Percentiles rank a stretch among this genome's conserved stretches.
These are phyloP conservation scores for Sminthurides bifidus DNA, from an alignment of 1,140 invertebrate genomes.

Conservation along the genomic window DNA sequence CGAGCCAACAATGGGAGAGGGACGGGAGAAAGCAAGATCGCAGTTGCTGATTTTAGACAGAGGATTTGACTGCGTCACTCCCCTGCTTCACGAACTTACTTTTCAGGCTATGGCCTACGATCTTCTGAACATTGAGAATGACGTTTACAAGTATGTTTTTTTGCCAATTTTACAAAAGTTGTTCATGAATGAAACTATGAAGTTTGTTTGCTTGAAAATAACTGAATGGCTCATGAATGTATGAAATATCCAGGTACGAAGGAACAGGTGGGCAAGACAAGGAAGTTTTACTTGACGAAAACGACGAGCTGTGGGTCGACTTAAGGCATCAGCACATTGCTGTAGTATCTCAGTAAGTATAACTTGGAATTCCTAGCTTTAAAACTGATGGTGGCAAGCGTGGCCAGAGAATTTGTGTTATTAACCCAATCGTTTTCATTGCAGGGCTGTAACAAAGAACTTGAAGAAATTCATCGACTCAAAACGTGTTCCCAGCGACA, in stretches of 20 bases:
- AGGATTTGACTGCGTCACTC: slow-evolving; percentile 79
- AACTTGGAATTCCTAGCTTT: slow-evolving; percentile 5
- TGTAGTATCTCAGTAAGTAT: slow-evolving; percentile 68
- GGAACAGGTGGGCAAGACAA: slow-evolving; percentile 69
- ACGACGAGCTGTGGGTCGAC: slow-evolving; percentile 97
- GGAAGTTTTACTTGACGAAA: slow-evolving; percentile 95
- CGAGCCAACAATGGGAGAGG: slow-evolving; percentile 91
- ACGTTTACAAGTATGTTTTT: slow-evolving; percentile 80
- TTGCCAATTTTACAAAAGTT: not conserved
- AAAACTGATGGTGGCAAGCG: slow-evolving; percentile 48
- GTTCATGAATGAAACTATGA: not conserved
- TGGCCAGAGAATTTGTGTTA: slow-evolving; percentile 79
- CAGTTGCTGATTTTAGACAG: slow-evolving; percentile 94
- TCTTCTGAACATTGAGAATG: slow-evolving; percentile 92
- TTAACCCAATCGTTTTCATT: slow-evolving; percentile 42
- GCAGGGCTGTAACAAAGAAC: slow-evolving; percentile 47
- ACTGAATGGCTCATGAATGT: not conserved
- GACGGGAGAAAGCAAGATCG: slow-evolving; percentile 84
- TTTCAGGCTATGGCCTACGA: slow-evolving; percentile 99
- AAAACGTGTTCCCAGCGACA: slow-evolving; percentile 34
- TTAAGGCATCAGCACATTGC: slow-evolving; percentile 98
- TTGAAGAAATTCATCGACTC: slow-evolving; percentile 46
- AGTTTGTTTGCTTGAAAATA: not conserved
- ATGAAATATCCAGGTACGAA: slow-evolving; percentile 68
- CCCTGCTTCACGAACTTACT: slow-evolving; percentile 73